Base-by-base conservation (phyloP, 1,140 invertebrate genomes). In the Microplitis mediator region DNA sequence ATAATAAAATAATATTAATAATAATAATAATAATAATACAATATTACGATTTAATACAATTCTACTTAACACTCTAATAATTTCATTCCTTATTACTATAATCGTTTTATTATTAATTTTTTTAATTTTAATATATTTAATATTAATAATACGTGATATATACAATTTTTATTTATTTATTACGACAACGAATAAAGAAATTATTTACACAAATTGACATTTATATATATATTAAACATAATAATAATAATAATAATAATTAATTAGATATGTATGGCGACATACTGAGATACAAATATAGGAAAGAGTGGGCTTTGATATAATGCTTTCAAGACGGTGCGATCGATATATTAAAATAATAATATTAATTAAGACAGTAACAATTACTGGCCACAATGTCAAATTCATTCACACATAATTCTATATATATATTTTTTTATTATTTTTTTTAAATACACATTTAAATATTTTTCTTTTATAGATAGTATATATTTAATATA, bases 131-230 rank as follows among this genome's bases (percentile, higher is more conserved):
- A 52, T 1, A 67, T 61, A 9, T 64, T 60, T 16, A 58, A 36
- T n/a, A 52, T 52, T 50, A 35, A 52, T 69, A 62, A 60, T 80
- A 81, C 69, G 77, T 77, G 77, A 76, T 86, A 86, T 86, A 86
- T 82, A 86, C 81, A 81, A 76, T 79, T 74, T 61, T 62, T 73
- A 8, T 79, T 70, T 79, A 80, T 81, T 58, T 65, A 60, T 73
- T 70, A 34, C 39, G 34, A 52, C 54, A 61, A 72, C 65, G 35
- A 60, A 72, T 58, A n/a, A 66, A 73, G 70, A 51, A 80, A 85
- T 84, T 87, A 87, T 86, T 77, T 86, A 87, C 85, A 86, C 74
- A 74, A 82, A 50, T 83, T 77, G 80, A 85, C 82, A 85, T 82
- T 80, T 45, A 79, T 39, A 39, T 39, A 39, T 39, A 39, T 39